A percentile compares a stretch with the other conserved stretches of the same genome.
phyloP scores from a whole-genome alignment of 2,888 invertebrate species.

The Tricholauxania praeusta region DNA sequence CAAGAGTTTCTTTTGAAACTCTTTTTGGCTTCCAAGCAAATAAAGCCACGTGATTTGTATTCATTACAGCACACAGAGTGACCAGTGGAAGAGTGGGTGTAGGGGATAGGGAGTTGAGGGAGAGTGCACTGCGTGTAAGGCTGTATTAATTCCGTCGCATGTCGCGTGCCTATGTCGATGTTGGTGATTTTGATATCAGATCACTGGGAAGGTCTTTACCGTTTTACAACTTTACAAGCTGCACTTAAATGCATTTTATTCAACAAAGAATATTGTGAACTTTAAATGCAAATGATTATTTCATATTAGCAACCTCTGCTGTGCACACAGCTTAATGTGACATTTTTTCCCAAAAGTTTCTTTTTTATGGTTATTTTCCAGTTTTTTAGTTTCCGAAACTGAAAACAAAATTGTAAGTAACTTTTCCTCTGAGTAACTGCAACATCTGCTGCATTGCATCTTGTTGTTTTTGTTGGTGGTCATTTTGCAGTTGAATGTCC shows the following conservation, averaged over 20 bases:
- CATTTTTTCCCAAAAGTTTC: not conserved
- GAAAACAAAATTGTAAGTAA: constrained; percentile 11
- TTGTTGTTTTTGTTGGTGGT: not conserved
- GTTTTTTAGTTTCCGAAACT: not conserved
- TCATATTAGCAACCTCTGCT: not conserved
- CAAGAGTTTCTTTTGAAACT: no score
- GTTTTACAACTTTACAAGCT: not conserved
- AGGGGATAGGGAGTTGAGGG: no score
- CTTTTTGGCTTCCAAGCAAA: constrained; percentile 42
- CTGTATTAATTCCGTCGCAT: no score
- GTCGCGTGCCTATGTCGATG: no score
- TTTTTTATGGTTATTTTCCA: not conserved
- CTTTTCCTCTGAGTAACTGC: not conserved
- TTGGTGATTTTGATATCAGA: no score
- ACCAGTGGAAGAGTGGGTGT: not conserved
- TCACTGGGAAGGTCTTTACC: no score
- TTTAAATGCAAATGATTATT: no score
- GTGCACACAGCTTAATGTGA: not conserved
- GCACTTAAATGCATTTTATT: no score
- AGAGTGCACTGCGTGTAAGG: no score
- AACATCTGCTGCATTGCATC: constrained; percentile 14
- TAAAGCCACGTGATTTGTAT: constrained; percentile 50
- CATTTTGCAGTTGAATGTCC: constrained; percentile 42
- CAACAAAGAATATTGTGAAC: no score
- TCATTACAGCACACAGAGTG: constrained; percentile 42